Evolutionary conservation across 2,888 invertebrate genomes (phyloP).

Genomic region (Hyalella azteca): DNA sequence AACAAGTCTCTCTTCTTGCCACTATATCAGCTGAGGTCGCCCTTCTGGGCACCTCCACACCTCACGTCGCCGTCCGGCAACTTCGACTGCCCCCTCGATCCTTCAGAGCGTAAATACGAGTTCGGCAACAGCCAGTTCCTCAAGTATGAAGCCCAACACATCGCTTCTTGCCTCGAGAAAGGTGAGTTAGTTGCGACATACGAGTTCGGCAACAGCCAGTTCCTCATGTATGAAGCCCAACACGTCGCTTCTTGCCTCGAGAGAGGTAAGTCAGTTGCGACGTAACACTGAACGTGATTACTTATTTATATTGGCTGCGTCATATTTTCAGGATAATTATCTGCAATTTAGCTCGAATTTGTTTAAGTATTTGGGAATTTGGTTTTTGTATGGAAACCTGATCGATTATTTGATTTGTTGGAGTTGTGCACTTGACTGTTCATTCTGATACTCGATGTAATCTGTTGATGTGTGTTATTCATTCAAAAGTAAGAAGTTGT

Average conservation of each 20-base stretch:
- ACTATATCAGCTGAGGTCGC: constrained; percentile 41
- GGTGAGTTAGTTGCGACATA: constrained; percentile 67
- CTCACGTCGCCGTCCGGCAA: constrained; percentile 45
- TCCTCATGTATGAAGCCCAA: constrained; percentile 77
- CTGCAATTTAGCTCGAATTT: too few relatives aligned
- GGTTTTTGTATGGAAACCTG: too few relatives aligned
- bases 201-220: constrained; percentile 76
- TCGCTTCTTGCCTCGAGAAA: constrained; percentile 73
- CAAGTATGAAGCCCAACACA: constrained; percentile 79
- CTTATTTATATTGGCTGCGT: not conserved
- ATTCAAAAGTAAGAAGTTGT: too few relatives aligned
- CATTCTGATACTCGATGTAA: too few relatives aligned
- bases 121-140: constrained; percentile 77
- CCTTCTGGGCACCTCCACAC: constrained; percentile 39
- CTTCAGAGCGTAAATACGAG: constrained; percentile 64
- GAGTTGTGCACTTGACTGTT: too few relatives aligned
- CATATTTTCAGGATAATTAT: too few relatives aligned
- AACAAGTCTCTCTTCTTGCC: too few relatives aligned
- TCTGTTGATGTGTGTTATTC: too few relatives aligned
- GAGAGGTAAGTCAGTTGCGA: constrained; percentile 68
- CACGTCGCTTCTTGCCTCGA: constrained; percentile 77
- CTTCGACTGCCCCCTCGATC: constrained; percentile 22
- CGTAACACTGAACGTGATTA: not conserved
- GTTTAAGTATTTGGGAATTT: too few relatives aligned
- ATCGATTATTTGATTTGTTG: too few relatives aligned